Base-by-base conservation (phyloP, 2,888 invertebrate genomes). In the Leucania comma region DNA sequence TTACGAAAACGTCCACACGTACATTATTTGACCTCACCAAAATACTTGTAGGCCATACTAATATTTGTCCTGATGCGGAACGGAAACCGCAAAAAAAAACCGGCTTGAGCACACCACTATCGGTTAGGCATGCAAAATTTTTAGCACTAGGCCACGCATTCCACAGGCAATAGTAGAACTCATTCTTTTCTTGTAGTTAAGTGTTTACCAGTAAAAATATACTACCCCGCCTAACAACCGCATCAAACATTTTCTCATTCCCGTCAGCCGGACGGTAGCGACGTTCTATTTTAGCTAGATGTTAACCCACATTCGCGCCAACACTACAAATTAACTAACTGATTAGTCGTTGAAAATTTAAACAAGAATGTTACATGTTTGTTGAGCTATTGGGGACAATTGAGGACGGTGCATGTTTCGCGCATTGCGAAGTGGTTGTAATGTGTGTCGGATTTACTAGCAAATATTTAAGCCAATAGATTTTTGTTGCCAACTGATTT, bases 281-380 rank as follows among this genome's bases (percentile, higher is more conserved):
- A 89, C 91, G 90, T 86, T 93, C 94, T 94, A 94, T 94, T 94
- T 93, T 88, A 85, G 90, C 82, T 88, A 80, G 86, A 88, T 88
- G 92, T 90, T 93, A 93, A 93, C 94, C 94, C 88, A 94, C 90
- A 93, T 94, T 91, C 88, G 87, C 88, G 87, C 87, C 89, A 90
- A 89, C 89, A 89, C 89, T 83, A 91, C 93, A 90, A 92, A 92
- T 93, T 91, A 92, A 91, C 91, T 80, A 88, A 90, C 83, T 83
- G 83, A 88, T 89, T 86, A 89, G 85, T 83, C 72, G 88, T 83
- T 88, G 72, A 77, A 83, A 83, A 70, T 80, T 81, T 77, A 71
- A 84, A 81, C 82, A 84, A 75, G 80, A 84, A 78, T 83, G 77
- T 75, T 57, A 80, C 73, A 73, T 58, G 75, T 66, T 78, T 66